These are phyloP conservation scores for Pasiphila rectangulata DNA, from an alignment of 2,888 invertebrate species.

Conservation along the genomic window DNA sequence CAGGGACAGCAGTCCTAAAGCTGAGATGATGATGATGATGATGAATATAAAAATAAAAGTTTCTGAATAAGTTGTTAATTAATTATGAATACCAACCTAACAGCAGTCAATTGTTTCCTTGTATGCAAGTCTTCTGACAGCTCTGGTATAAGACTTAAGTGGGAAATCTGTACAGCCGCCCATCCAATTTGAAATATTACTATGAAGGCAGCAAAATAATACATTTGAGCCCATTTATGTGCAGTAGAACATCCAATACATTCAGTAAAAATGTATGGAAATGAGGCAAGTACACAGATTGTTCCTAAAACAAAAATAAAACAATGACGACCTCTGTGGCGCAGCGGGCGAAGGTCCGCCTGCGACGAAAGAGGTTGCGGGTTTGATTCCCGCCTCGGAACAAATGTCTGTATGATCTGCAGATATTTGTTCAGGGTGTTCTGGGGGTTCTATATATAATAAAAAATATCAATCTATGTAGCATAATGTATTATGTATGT, in stretches of 20 bases:
- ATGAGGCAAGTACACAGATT: slow-evolving; percentile 86
- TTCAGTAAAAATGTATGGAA: slow-evolving; percentile 92
- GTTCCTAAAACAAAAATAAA: slow-evolving; percentile 84
- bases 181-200: slow-evolving; percentile 95
- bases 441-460: too few relatives aligned
- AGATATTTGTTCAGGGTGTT: too few relatives aligned
- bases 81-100: slow-evolving; percentile 78
- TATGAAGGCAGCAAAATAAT: slow-evolving; percentile 89
- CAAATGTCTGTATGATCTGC: too few relatives aligned
- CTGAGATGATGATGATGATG: too few relatives aligned
- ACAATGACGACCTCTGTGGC: too few relatives aligned
- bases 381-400: too few relatives aligned
- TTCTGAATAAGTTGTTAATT: neutral
- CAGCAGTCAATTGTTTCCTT: slow-evolving; percentile 87
- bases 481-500: too few relatives aligned
- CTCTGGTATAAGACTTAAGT: slow-evolving; percentile 92
- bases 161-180: slow-evolving; percentile 95
- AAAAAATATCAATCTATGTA: neutral
- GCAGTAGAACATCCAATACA: slow-evolving; percentile 85
- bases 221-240: slow-evolving; percentile 85
- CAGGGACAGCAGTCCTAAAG: too few relatives aligned
- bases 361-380: too few relatives aligned
- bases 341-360: too few relatives aligned
- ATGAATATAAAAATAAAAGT: too few relatives aligned
- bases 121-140: slow-evolving; percentile 87